Evolutionary conservation across 1,140 invertebrate genomes (phyloP), one percentile per base, ranked within the genome.

Genomic region (Chionoecetes opilio): DNA sequence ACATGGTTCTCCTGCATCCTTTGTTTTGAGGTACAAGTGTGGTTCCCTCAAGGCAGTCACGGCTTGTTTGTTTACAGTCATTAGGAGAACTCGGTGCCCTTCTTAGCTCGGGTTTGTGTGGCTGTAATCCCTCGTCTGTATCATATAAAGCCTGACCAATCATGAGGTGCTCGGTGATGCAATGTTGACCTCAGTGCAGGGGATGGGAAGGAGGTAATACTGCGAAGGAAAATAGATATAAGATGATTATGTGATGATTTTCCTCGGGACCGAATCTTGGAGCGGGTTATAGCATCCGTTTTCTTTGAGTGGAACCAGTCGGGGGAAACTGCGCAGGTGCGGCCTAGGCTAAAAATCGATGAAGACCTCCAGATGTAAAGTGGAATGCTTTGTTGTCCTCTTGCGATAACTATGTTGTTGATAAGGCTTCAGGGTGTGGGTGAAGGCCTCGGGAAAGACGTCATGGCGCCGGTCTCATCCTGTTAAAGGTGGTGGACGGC

Each of bases 301-400:
- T 75, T 91, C 89, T 91, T 9, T 91, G 46, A 34, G 53, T 35
- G 2, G 35, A n/a, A 32, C 17, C 46, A 6, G 9, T 21, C 32
- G 46, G 89, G 89, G 89, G 11, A 21, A n/a, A 91, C 89, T 91
- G 17, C 63, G 63, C 63, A 34, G 41, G 82, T 84, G 92, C 92
- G 8, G 38, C 37, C 82, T 29, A 46, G 37, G n/a, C 82, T 84
- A 93, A 93, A 93, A 93, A 93, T 93, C 92, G 82, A 93, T 93
- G 92, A 93, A 91, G 35, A 91, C 89, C 92, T 82, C 41, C 92
- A 93, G 92, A 93, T 93, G 92, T 93, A 93, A 93, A 93, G 82
- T 93, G 35, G 82, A 92, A 93, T 93, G 92, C 92, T 93, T 93
- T 93, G 92, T 93, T 93, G 92, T 93, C 46, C 37, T 86, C 82